Conservation (phyloP, 2,888 invertebrate genomes). For the Chesias legatella region DNA sequence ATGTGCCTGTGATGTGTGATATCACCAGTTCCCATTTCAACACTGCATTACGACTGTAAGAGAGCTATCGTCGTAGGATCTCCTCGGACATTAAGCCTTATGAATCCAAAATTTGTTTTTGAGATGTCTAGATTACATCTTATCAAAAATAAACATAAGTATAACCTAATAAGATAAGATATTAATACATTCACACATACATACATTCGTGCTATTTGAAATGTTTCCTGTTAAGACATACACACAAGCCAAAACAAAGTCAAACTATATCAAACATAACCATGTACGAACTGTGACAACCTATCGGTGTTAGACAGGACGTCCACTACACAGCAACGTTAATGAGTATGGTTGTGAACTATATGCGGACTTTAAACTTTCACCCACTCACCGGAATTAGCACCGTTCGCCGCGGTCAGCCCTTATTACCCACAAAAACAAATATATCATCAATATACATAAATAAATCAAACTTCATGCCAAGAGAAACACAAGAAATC, state of each 20-base stretch:
- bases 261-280: slow-evolving; percentile 9
- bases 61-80: no score
- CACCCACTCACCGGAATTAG: slow-evolving; percentile 70
- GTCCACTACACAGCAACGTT: slow-evolving; percentile 40
- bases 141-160: no score
- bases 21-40: no score
- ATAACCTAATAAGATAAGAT: slow-evolving; percentile 9
- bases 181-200: not conserved
- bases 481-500: slow-evolving; percentile 19
- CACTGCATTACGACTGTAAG: no score
- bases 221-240: slow-evolving; percentile 1
- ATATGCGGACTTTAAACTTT: slow-evolving; percentile 44
- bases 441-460: slow-evolving; percentile 51
- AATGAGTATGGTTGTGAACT: slow-evolving; percentile 42
- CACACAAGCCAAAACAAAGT: slow-evolving; percentile 13
- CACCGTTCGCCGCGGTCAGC: slow-evolving; percentile 59
- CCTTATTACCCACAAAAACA: slow-evolving; percentile 71
- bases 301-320: slow-evolving; percentile 38
- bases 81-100: no score
- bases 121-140: no score
- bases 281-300: slow-evolving; percentile 13
- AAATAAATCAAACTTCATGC: slow-evolving; percentile 43
- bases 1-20: no score
- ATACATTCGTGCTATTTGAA: not conserved
- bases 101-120: no score